Evolutionary conservation across 2,113 vertebrate species (phyloP).

Genomic region (Acinonyx jubatus): DNA sequence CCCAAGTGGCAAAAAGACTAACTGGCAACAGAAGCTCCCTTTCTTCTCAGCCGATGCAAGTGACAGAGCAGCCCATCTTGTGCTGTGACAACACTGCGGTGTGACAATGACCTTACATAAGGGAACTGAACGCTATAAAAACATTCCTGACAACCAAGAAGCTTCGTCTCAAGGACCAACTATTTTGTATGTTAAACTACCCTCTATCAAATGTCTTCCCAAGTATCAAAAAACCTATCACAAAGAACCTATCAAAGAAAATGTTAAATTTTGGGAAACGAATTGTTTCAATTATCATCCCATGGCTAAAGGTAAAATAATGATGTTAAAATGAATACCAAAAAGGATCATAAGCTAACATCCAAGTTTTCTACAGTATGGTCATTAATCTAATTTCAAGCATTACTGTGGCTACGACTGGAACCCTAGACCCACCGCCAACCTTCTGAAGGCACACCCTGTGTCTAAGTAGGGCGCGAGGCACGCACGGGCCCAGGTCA

Average conservation of each 20-base stretch:
- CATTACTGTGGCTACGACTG: background rate
- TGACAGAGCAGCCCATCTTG: background rate
- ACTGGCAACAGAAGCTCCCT: background rate
- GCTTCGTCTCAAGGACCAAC: background rate
- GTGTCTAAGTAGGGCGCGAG: background rate
- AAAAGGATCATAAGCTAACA: background rate
- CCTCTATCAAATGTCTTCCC: background rate
- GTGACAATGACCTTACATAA: background rate
- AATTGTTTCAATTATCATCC: background rate
- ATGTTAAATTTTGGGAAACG: background rate
- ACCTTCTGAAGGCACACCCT: background rate
- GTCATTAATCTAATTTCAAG: background rate
- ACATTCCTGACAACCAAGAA: background rate
- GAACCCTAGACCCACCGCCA: background rate
- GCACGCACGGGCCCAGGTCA: no score
- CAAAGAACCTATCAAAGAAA: background rate
- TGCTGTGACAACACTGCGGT: background rate
- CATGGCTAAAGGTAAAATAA: background rate
- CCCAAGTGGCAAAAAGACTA: slow-evolving; percentile 43
- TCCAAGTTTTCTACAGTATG: background rate
- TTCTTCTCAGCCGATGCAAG: background rate
- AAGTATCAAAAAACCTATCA: background rate
- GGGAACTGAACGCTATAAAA: background rate
- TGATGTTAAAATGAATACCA: background rate
- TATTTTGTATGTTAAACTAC: background rate